These are phyloP conservation scores for Thalassaphorura encarpata DNA, from an alignment of 1,140 invertebrate species.

Conservation along the genomic window DNA sequence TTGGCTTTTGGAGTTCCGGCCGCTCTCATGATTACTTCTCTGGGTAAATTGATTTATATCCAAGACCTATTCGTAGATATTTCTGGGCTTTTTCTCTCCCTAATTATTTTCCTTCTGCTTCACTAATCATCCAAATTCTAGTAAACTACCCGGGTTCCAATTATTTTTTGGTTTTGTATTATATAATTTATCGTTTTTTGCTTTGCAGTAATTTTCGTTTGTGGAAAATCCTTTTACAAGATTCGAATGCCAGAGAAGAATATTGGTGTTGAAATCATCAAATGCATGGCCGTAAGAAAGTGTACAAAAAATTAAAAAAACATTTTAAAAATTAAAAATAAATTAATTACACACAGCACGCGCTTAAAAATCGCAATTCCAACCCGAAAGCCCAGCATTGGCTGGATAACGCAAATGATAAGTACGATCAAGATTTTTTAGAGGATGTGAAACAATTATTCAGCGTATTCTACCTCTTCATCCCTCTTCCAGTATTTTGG, in stretches of 20 bases:
- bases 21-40: conserved; percentile 68
- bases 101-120: too few relatives aligned
- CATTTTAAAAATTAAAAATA: not conserved
- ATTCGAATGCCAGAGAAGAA: conserved; percentile 71
- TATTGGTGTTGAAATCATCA: conserved; percentile 60
- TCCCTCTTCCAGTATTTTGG: conserved; percentile 58
- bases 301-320: not conserved
- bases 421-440: conserved; percentile 55
- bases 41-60: conserved; percentile 46
- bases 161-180: not conserved
- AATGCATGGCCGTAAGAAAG: too few relatives aligned
- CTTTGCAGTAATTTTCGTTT: conserved; percentile 60
- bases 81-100: too few relatives aligned
- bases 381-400: conserved; percentile 47
- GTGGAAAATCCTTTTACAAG: conserved; percentile 63
- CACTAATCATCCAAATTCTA: too few relatives aligned
- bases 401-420: conserved; percentile 63
- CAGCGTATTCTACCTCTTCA: conserved; percentile 61
- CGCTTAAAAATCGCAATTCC: not conserved
- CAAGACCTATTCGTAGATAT: not conserved
- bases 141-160: too few relatives aligned
- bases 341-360: too few relatives aligned
- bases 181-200: conserved; percentile 1
- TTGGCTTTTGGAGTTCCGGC: conserved; percentile 87
- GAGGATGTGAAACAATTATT: conserved; percentile 62